These are phyloP conservation scores for Cheumatopsyche charites DNA, from an alignment of 1,140 invertebrate genomes.

Conservation along the genomic window DNA sequence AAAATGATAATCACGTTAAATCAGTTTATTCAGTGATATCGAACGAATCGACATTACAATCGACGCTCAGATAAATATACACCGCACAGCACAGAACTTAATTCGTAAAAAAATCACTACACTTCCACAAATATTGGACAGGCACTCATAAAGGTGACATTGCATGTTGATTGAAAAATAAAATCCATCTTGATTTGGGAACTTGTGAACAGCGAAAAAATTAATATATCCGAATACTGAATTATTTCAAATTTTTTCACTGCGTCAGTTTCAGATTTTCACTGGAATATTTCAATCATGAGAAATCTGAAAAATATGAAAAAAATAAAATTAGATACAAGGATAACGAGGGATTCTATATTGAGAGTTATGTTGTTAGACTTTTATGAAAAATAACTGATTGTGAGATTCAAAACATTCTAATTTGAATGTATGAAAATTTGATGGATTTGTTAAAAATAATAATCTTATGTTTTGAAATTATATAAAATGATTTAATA, in stretches of 20 bases:
- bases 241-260: too few species aligned
- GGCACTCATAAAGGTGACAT: constrained; percentile 25
- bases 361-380: too few species aligned
- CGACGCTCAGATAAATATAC: background rate
- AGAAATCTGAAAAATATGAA: background rate
- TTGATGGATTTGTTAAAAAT: too few species aligned
- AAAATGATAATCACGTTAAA: constrained; percentile 6
- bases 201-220: background rate
- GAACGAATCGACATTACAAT: background rate
- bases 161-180: constrained; percentile 3
- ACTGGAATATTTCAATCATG: background rate
- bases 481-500: too few species aligned
- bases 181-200: too few species aligned
- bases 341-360: too few species aligned
- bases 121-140: constrained; percentile 7
- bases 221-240: too few species aligned
- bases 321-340: background rate
- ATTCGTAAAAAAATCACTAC: background rate
- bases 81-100: constrained; percentile 4
- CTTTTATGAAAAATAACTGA: too few species aligned
- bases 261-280: background rate
- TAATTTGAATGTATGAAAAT: too few species aligned
- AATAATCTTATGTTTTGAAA: too few species aligned
- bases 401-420: too few species aligned
- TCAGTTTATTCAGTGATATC: background rate